Percentiles rank a stretch among this genome's conserved stretches.
Evolutionary conservation across 2,888 invertebrate genomes (phyloP).

Genomic region (Phania funesta): DNA sequence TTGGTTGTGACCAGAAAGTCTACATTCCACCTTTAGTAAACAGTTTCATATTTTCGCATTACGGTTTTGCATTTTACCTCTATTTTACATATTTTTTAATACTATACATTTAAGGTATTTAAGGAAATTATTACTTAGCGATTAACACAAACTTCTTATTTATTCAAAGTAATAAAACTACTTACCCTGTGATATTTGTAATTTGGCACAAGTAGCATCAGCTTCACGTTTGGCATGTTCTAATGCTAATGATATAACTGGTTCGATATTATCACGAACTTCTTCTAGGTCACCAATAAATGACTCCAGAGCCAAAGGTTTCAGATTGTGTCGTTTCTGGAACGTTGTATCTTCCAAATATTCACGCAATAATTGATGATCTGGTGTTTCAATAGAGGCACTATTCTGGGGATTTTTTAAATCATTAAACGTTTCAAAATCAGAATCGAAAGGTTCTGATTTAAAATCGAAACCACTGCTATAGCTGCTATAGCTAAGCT

Average conservation of each 20-base stretch:
- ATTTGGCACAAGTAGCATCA: conserved; percentile 89
- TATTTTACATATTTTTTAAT: no score
- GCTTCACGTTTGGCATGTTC: conserved; percentile 93
- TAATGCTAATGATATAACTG: conserved; percentile 90
- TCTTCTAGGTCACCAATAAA: conserved; percentile 82
- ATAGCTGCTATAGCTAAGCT: conserved; percentile 73
- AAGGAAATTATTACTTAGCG: no score
- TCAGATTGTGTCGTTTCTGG: conserved; percentile 90
- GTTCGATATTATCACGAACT: conserved; percentile 89
- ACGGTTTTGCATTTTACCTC: no score
- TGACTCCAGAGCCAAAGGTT: conserved; percentile 87
- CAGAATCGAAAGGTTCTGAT: conserved; percentile 78
- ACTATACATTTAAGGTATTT: no score
- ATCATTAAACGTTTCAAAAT: conserved; percentile 77
- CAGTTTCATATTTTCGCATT: no score
- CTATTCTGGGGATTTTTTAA: conserved; percentile 71
- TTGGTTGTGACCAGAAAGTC: no score
- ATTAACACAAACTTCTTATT: not conserved
- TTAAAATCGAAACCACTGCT: conserved; percentile 75
- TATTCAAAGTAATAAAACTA: conserved; percentile 69
- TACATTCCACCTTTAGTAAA: no score
- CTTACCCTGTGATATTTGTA: conserved; percentile 94
- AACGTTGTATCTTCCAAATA: conserved; percentile 92
- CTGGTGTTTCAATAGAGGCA: conserved; percentile 78
- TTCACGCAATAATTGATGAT: conserved; percentile 89